A percentile compares a stretch with the other conserved stretches of the same genome.
Conservation (phyloP, 2,888 invertebrate genomes). For the Phoronis australis region DNA sequence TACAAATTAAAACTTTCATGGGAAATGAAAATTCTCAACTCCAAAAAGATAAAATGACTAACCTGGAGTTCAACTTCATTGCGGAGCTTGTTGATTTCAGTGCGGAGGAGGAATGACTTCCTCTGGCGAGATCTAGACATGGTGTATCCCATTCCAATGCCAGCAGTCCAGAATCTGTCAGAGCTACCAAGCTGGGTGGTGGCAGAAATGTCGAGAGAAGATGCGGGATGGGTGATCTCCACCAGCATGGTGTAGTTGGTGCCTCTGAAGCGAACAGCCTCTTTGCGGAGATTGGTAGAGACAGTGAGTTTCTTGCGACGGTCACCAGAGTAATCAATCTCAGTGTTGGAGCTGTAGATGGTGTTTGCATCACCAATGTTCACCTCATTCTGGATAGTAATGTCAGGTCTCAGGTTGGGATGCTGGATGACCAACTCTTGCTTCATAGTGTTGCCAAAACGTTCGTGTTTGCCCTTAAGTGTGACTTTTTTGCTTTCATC, state of each 20-base stretch:
- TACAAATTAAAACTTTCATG: too few relatives aligned
- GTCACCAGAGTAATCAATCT: slow-evolving; percentile 29
- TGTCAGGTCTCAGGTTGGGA: too few relatives aligned
- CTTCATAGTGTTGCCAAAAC: too few relatives aligned
- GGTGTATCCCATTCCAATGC: slow-evolving; percentile 24
- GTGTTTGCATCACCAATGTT: slow-evolving; percentile 18
- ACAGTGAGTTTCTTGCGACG: slow-evolving; percentile 23
- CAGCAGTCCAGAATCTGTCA: slow-evolving; percentile 16
- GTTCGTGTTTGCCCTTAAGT: too few relatives aligned
- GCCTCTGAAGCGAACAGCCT: slow-evolving; percentile 13
- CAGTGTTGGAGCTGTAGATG: slow-evolving; percentile 23
- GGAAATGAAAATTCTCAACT: too few relatives aligned
- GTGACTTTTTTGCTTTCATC: slow-evolving; percentile 28
- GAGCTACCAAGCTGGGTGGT: slow-evolving; percentile 19
- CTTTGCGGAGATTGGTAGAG: slow-evolving; percentile 22
- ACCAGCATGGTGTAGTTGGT: slow-evolving; percentile 17
- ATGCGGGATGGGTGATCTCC: slow-evolving; percentile 29
- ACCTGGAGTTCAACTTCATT: too few relatives aligned
- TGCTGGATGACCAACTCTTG: too few relatives aligned
- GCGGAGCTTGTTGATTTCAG: slow-evolving; percentile 20
- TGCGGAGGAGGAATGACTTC: slow-evolving; percentile 23
- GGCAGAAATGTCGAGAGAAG: slow-evolving; percentile 27
- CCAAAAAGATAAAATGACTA: too few relatives aligned
- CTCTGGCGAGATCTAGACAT: slow-evolving; percentile 17
- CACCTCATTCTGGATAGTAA: slow-evolving; percentile 20